A percentile compares a stretch with the other conserved stretches of the same genome.
Conservation (phyloP, 1,140 invertebrate genomes). For the Rhagoletis zephyria region DNA sequence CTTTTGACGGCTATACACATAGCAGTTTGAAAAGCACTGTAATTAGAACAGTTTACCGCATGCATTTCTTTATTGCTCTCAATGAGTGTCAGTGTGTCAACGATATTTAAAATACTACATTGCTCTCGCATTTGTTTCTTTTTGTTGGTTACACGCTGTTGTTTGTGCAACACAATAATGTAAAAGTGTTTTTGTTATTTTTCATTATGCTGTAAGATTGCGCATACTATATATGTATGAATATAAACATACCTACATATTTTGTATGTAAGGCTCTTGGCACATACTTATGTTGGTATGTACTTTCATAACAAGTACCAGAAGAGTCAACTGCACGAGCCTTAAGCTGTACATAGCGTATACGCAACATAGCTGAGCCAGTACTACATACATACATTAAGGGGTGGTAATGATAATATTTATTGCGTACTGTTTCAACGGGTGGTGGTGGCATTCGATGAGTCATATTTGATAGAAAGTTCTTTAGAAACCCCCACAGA, state of each 20-base stretch:
- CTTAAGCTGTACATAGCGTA: background rate
- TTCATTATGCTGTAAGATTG: background rate
- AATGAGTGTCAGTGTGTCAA: conserved; percentile 41
- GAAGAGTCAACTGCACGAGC: too few relatives aligned
- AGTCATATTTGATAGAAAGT: conserved; percentile 2
- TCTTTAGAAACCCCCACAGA: conserved; percentile 17
- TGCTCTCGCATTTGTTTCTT: background rate
- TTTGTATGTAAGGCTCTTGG: too few relatives aligned
- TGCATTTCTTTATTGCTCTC: background rate
- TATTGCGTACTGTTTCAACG: background rate
- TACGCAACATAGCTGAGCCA: too few relatives aligned
- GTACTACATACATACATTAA: too few relatives aligned
- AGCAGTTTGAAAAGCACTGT: background rate
- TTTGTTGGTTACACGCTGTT: background rate
- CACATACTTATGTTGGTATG: too few relatives aligned
- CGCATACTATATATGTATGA: background rate
- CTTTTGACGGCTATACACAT: background rate
- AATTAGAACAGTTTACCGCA: conserved; percentile 23
- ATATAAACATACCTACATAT: too few relatives aligned
- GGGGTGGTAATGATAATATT: background rate
- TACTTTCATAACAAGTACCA: too few relatives aligned
- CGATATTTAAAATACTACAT: background rate
- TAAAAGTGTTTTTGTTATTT: background rate
- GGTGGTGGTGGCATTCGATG: conserved; percentile 14
- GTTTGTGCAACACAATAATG: background rate